phyloP scores from a whole-genome alignment of 2,797 vertebrate genomes.

The Sarcophilus harrisii region DNA sequence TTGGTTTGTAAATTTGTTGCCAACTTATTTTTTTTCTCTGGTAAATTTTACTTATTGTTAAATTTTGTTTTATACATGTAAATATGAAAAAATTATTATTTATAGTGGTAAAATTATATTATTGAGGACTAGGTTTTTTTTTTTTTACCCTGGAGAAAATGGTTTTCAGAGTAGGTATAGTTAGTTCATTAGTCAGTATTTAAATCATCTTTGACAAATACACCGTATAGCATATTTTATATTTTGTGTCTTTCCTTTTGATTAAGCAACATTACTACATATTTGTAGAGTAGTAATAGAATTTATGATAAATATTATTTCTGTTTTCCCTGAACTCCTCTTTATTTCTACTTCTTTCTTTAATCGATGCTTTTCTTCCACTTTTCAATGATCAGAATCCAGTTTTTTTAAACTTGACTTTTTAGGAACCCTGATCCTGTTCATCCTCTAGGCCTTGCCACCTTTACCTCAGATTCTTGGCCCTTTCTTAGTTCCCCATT shows the following conservation, averaged over 20 bases:
- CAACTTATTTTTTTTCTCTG: background rate
- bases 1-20: background rate
- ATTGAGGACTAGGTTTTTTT: background rate
- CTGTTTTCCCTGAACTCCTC: background rate
- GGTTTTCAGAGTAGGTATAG: background rate
- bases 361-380: background rate
- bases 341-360: background rate
- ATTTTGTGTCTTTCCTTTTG: slow-evolving; percentile 1
- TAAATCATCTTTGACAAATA: slow-evolving; percentile 47
- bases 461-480: background rate
- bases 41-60: slow-evolving; percentile 38
- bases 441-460: background rate
- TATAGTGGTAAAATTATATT: slow-evolving; percentile 22
- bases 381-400: background rate
- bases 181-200: slow-evolving; percentile 41
- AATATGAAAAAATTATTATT: slow-evolving; percentile 33
- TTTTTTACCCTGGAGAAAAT: slow-evolving; percentile 38
- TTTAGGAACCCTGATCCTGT: background rate
- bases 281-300: background rate
- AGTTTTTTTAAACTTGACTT: background rate
- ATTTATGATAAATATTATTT: background rate
- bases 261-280: background rate
- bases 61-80: slow-evolving; percentile 29
- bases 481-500: slow-evolving; percentile 15
- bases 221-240: background rate